These are phyloP conservation scores for Aleiodes testaceus DNA, from an alignment of 2,888 invertebrate genomes.

Conservation along the genomic window DNA sequence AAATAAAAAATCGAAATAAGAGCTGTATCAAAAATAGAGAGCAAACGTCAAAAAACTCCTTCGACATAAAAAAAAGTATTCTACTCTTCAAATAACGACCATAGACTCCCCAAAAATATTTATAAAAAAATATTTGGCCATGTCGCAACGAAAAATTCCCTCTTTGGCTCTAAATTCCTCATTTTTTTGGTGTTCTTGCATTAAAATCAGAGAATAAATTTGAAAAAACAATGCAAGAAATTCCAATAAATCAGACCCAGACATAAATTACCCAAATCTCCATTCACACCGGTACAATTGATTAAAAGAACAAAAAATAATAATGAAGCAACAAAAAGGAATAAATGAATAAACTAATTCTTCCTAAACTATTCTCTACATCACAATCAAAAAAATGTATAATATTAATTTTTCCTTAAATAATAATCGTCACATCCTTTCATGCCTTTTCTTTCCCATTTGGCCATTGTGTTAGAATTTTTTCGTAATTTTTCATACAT, in stretches of 20 bases:
- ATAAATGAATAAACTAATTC: constrained; percentile 37
- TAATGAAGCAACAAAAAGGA: constrained; percentile 12
- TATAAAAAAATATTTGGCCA: constrained; percentile 65
- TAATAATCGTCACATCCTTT: not conserved
- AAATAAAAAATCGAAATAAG: constrained; percentile 50
- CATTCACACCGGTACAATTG: constrained; percentile 33
- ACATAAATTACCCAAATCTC: constrained; percentile 48
- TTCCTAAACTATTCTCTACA: constrained; percentile 50
- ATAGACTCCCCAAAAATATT: constrained; percentile 63
- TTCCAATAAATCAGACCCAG: constrained; percentile 60
- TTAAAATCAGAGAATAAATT: not conserved
- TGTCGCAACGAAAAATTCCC: constrained; percentile 52
- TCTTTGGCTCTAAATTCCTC: constrained; percentile 64
- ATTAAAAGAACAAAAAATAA: constrained; percentile 15
- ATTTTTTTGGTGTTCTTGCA: too few species aligned
- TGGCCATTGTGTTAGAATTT: constrained; percentile 32
- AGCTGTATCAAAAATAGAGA: constrained; percentile 68
- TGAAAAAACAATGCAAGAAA: constrained; percentile 59
- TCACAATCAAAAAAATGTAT: constrained; percentile 56
- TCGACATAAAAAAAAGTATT: constrained; percentile 37
- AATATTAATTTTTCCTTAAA: constrained; percentile 35
- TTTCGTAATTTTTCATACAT: not conserved
- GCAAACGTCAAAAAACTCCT: constrained; percentile 55
- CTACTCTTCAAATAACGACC: constrained; percentile 46
- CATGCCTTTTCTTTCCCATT: constrained; percentile 3